phyloP scores from a whole-genome alignment of 2,888 invertebrate species.

The Blera fallax region DNA sequence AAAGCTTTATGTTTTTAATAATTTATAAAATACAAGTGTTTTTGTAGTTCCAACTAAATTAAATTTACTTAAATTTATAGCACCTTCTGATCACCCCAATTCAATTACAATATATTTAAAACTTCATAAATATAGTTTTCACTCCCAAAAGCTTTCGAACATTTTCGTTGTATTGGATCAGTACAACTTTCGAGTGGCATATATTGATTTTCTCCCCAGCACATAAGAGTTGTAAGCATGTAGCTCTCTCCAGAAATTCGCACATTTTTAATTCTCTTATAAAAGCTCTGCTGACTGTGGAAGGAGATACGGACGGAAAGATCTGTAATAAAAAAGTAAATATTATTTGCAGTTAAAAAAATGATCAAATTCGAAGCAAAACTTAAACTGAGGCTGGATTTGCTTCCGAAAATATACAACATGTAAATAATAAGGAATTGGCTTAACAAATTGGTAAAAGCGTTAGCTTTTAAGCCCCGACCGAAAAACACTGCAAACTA shows the following conservation, averaged over 20 bases:
- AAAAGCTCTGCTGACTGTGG: conserved; percentile 78
- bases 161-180: conserved; percentile 92
- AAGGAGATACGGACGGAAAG: conserved; percentile 78
- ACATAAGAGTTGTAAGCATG: conserved; percentile 89
- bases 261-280: conserved; percentile 89
- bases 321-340: conserved; percentile 75
- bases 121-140: conserved; percentile 88
- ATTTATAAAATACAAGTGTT: conserved; percentile 11
- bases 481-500: no score
- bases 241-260: conserved; percentile 91
- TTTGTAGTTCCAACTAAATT: background rate
- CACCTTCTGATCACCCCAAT: conserved; percentile 59
- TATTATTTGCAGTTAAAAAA: background rate
- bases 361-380: no score
- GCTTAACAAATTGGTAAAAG: no score
- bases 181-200: conserved; percentile 90
- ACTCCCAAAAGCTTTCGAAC: conserved; percentile 91
- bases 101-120: conserved; percentile 79
- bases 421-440: no score
- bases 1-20: background rate
- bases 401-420: no score
- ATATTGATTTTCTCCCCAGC: conserved; percentile 91
- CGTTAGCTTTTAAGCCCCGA: no score
- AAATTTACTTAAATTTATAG: conserved; percentile 47
- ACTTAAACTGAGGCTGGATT: no score